phyloP scores from a whole-genome alignment of 2,888 invertebrate genomes.

The Drosophila neonasuta region DNA sequence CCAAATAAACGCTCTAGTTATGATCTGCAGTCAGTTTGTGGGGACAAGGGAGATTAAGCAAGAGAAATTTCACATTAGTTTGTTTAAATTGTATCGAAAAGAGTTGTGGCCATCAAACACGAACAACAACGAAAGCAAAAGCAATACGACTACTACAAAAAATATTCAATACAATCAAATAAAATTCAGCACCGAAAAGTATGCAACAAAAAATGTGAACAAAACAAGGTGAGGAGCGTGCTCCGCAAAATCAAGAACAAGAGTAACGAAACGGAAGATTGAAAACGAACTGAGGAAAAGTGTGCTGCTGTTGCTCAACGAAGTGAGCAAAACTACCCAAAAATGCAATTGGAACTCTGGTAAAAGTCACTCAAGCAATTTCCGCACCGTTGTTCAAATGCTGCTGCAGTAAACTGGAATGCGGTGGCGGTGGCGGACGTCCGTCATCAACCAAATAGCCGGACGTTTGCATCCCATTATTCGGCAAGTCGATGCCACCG shows the following conservation, averaged over 20 bases:
- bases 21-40: constrained; percentile 51
- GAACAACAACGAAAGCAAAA: constrained; percentile 43
- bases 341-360: constrained; percentile 17
- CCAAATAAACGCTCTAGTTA: constrained; percentile 58
- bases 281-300: constrained; percentile 5
- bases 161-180: not conserved
- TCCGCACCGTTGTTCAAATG: constrained; percentile 83
- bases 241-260: not conserved
- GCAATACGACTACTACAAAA: not conserved
- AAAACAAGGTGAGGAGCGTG: not conserved
- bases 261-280: not conserved
- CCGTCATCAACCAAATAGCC: constrained; percentile 83
- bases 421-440: constrained; percentile 88
- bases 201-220: constrained; percentile 19
- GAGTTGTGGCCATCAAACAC: constrained; percentile 19
- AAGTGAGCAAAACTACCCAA: constrained; percentile 22
- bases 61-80: constrained; percentile 64
- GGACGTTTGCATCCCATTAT: constrained; percentile 47
- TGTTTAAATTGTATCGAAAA: constrained; percentile 1
- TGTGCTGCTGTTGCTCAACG: not conserved
- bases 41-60: constrained; percentile 44
- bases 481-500: constrained; percentile 74
- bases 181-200: constrained; percentile 20
- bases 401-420: constrained; percentile 88
- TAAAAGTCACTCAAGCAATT: constrained; percentile 50